These are phyloP conservation scores for Dendrolimus kikuchii DNA, from an alignment of 1,140 invertebrate genomes.

Conservation along the genomic window DNA sequence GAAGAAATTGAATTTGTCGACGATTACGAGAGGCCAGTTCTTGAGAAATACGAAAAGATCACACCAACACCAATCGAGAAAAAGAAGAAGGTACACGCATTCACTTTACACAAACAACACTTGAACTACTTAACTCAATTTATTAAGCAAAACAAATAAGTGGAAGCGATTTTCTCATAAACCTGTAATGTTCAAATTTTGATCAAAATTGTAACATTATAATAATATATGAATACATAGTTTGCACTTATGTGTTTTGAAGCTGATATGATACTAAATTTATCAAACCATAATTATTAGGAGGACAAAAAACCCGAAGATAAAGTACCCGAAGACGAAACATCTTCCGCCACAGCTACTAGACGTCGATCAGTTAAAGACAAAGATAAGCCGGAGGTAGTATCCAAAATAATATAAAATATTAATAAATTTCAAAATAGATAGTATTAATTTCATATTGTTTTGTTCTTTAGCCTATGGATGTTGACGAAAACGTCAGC, in stretches of 20 bases:
- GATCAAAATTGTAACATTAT: too few species aligned
- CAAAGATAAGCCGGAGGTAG: constrained; percentile 62
- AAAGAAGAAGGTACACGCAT: constrained; percentile 62
- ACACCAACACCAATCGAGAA: constrained; percentile 64
- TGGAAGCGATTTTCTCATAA: too few species aligned
- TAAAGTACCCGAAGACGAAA: constrained; percentile 45
- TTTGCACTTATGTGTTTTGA: not conserved
- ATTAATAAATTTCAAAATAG: constrained; percentile 20
- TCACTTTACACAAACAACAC: not conserved
- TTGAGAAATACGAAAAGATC: constrained; percentile 77
- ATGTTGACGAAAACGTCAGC: constrained; percentile 56
- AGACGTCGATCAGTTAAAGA: constrained; percentile 55
- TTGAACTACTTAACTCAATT: too few species aligned
- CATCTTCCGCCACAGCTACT: constrained; percentile 45
- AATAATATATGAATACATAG: too few species aligned
- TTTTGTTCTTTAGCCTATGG: constrained; percentile 53
- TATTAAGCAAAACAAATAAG: too few species aligned
- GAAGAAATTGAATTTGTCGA: constrained; percentile 67
- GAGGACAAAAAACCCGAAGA: constrained; percentile 56
- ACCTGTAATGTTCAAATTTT: too few species aligned
- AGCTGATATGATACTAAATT: constrained; percentile 12
- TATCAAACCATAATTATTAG: constrained; percentile 23
- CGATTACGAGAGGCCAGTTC: constrained; percentile 78
- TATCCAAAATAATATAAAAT: constrained; percentile 6
- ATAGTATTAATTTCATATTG: constrained; percentile 9